These are phyloP conservation scores for Paedocypris sp. DNA, from an alignment of 2,113 vertebrate genomes.

Conservation along the genomic window DNA sequence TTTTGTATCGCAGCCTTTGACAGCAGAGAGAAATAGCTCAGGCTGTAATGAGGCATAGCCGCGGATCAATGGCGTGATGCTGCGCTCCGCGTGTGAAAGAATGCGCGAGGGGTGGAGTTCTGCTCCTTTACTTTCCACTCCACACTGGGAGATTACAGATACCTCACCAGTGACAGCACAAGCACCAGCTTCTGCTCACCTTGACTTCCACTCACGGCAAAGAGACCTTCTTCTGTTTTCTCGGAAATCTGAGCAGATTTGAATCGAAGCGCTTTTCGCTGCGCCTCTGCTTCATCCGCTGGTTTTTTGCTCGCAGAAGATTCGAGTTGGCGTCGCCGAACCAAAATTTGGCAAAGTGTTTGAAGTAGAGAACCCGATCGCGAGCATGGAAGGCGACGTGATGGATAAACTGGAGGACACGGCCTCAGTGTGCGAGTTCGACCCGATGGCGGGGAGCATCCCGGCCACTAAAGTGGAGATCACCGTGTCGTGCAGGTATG, in stretches of 20 bases:
- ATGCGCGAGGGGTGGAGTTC: slow-evolving; percentile 62
- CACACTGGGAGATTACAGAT: slow-evolving; percentile 39
- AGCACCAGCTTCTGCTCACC: neutral
- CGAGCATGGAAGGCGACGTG: slow-evolving; percentile 66
- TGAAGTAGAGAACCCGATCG: slow-evolving; percentile 46
- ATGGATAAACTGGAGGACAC: slow-evolving; percentile 78
- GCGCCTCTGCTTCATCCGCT: slow-evolving; percentile 5
- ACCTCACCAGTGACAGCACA: slow-evolving; percentile 36
- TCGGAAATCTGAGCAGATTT: slow-evolving; percentile 30
- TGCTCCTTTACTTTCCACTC: slow-evolving; percentile 51
- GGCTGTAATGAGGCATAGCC: slow-evolving; percentile 21
- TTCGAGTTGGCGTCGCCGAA: slow-evolving; percentile 24
- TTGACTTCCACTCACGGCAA: neutral
- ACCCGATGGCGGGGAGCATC: slow-evolving; percentile 72
- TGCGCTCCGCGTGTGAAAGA: slow-evolving; percentile 47
- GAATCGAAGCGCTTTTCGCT: neutral
- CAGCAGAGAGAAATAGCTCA: slow-evolving; percentile 28
- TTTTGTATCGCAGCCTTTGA: slow-evolving; percentile 13
- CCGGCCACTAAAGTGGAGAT: slow-evolving; percentile 93
- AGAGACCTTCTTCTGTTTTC: neutral
- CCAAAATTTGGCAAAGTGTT: slow-evolving; percentile 31
- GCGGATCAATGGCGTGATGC: slow-evolving; percentile 42
- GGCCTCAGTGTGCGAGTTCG: slow-evolving; percentile 73
- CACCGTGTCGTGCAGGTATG: slow-evolving; percentile 86
- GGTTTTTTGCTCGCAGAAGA: slow-evolving; percentile 20